Evolutionary conservation across 2,113 vertebrate genomes (phyloP).

Genomic region (Sorex araneus): DNA sequence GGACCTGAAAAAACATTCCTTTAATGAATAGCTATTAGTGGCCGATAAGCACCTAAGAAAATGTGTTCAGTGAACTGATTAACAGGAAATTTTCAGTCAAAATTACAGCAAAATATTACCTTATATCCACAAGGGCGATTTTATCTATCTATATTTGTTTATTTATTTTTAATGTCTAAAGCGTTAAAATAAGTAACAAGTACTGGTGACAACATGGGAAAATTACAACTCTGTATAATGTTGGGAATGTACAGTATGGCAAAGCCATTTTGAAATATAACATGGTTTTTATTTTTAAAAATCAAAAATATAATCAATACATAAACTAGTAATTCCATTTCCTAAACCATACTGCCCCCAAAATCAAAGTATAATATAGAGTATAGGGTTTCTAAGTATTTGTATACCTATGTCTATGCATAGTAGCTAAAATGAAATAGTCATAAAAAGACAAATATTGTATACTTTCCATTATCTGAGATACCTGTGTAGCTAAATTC

Average conservation of each 20-base stretch:
- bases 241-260: not conserved
- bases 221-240: not conserved
- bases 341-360: not conserved
- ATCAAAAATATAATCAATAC: too few relatives aligned
- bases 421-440: too few relatives aligned
- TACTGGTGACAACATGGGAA: not conserved
- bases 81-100: not conserved
- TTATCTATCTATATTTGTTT: too few relatives aligned
- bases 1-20: not conserved
- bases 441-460: too few relatives aligned
- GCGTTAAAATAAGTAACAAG: too few relatives aligned
- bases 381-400: too few relatives aligned
- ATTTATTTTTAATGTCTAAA: too few relatives aligned
- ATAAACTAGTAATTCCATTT: not conserved
- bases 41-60: not conserved
- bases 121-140: not conserved
- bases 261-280: not conserved
- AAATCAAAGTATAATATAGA: too few relatives aligned
- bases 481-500: too few relatives aligned
- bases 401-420: too few relatives aligned
- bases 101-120: not conserved
- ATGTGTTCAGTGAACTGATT: not conserved
- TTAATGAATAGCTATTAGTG: not conserved
- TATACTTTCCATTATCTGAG: too few relatives aligned
- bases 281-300: too few relatives aligned